A percentile compares a stretch with the other conserved stretches of the same genome.
These are phyloP conservation scores for Agrotis exclamationis DNA, from an alignment of 2,888 invertebrate genomes.

Conservation along the genomic window DNA sequence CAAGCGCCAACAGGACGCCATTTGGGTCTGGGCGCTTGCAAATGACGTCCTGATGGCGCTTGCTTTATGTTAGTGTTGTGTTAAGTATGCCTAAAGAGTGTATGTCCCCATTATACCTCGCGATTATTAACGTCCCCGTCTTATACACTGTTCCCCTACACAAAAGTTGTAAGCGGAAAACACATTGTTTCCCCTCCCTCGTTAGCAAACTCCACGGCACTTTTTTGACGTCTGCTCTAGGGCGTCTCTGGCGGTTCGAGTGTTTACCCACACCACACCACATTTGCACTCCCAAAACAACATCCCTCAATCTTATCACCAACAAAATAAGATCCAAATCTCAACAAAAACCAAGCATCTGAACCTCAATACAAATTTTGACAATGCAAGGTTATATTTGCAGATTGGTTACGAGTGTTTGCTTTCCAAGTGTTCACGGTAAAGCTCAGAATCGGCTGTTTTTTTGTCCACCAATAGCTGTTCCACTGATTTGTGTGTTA, in stretches of 20 bases:
- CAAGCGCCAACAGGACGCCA: too few relatives aligned
- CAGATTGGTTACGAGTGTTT: constrained; percentile 66
- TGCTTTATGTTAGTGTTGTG: too few relatives aligned
- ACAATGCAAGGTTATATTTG: constrained; percentile 72
- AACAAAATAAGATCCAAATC: constrained; percentile 73
- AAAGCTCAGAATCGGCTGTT: constrained; percentile 73
- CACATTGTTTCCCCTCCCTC: constrained; percentile 83
- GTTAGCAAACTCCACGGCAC: constrained; percentile 85
- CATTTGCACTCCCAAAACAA: constrained; percentile 67
- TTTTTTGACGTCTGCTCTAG: constrained; percentile 88
- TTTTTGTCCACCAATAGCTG: constrained; percentile 52
- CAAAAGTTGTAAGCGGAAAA: constrained; percentile 79
- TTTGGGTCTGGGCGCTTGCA: too few relatives aligned
- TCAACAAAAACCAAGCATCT: constrained; percentile 50
- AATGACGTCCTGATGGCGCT: too few relatives aligned
- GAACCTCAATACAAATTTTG: constrained; percentile 67
- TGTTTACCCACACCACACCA: constrained; percentile 75
- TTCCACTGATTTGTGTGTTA: constrained; percentile 67
- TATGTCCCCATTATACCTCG: too few relatives aligned
- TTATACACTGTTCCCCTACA: too few relatives aligned
- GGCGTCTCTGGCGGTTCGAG: constrained; percentile 83
- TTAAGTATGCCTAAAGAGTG: too few relatives aligned
- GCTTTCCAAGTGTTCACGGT: constrained; percentile 67
- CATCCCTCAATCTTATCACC: constrained; percentile 61
- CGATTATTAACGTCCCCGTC: too few relatives aligned